A percentile compares a stretch with the other conserved stretches of the same genome.
Evolutionary conservation across 2,888 invertebrate genomes (phyloP).

Genomic region (Melipona bicolor): DNA sequence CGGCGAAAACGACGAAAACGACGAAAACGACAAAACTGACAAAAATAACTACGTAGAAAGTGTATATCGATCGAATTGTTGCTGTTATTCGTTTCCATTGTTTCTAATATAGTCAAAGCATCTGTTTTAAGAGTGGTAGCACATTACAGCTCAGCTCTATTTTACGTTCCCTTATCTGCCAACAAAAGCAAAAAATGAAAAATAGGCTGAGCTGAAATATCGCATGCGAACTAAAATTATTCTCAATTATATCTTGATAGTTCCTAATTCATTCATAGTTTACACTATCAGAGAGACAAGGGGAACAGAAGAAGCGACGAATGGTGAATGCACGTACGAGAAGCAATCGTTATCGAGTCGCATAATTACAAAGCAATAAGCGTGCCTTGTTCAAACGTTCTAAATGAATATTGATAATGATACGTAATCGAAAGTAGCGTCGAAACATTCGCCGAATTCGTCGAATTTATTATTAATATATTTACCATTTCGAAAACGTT

Average conservation of each 20-base stretch:
- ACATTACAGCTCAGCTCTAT: background rate
- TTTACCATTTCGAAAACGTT: slow-evolving; percentile 27
- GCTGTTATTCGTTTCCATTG: slow-evolving; percentile 14
- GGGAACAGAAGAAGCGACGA: slow-evolving; percentile 1
- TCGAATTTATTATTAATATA: slow-evolving; percentile 54
- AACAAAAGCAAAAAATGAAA: background rate
- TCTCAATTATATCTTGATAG: slow-evolving; percentile 40
- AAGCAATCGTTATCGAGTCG: slow-evolving; percentile 13
- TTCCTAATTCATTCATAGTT: slow-evolving; percentile 48
- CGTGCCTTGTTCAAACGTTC: slow-evolving; percentile 58
- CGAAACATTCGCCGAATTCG: slow-evolving; percentile 53
- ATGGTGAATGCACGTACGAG: slow-evolving; percentile 7
- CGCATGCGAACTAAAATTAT: slow-evolving; percentile 8
- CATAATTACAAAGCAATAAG: slow-evolving; percentile 52
- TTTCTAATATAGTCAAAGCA: slow-evolving; percentile 5
- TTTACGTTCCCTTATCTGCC: slow-evolving; percentile 6
- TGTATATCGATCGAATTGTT: slow-evolving; percentile 12
- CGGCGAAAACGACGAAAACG: slow-evolving; percentile 17
- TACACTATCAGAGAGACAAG: slow-evolving; percentile 11
- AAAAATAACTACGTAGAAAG: background rate
- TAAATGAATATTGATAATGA: slow-evolving; percentile 30
- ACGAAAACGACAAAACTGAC: slow-evolving; percentile 15
- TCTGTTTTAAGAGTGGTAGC: background rate
- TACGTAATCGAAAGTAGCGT: slow-evolving; percentile 11
- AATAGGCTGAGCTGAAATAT: background rate